Percentiles rank a stretch among this genome's conserved stretches.
Conservation (phyloP, 1,140 invertebrate species). For the Glomeris maerens region DNA sequence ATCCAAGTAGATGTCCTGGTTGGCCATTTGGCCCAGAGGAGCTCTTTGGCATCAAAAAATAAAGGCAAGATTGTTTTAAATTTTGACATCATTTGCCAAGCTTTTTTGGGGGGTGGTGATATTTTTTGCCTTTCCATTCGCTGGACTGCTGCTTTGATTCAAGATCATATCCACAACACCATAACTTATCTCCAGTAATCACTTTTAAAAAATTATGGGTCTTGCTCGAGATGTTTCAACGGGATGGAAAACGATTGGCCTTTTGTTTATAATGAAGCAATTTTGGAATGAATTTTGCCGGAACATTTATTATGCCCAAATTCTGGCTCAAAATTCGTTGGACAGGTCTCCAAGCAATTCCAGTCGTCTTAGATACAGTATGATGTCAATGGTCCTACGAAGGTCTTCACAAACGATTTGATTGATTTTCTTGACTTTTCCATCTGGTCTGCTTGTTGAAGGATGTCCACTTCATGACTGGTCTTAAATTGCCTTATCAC, state of each 20-base stretch:
- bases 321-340: constrained; percentile 17
- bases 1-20: constrained; percentile 10
- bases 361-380: constrained; percentile 12
- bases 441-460: too few species aligned
- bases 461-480: too few species aligned
- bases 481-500: too few species aligned
- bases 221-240: constrained; percentile 1
- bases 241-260: constrained; percentile 7
- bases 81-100: constrained; percentile 5
- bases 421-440: constrained; percentile 15
- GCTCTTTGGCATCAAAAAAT: constrained; percentile 23
- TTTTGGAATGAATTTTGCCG: constrained; percentile 17
- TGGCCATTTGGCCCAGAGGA: constrained; percentile 20
- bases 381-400: constrained; percentile 17
- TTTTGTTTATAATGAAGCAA: constrained; percentile 11
- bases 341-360: constrained; percentile 7
- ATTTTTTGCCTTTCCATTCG: constrained; percentile 3
- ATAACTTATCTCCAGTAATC: constrained; percentile 13
- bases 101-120: constrained; percentile 12
- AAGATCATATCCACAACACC: constrained; percentile 14
- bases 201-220: constrained; percentile 6
- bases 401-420: constrained; percentile 10
- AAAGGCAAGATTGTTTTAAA: constrained; percentile 22
- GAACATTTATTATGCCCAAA: constrained; percentile 18
- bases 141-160: constrained; percentile 14